These are phyloP conservation scores for Diabrotica virgifera DNA, from an alignment of 1,140 invertebrate species.

Conservation along the genomic window DNA sequence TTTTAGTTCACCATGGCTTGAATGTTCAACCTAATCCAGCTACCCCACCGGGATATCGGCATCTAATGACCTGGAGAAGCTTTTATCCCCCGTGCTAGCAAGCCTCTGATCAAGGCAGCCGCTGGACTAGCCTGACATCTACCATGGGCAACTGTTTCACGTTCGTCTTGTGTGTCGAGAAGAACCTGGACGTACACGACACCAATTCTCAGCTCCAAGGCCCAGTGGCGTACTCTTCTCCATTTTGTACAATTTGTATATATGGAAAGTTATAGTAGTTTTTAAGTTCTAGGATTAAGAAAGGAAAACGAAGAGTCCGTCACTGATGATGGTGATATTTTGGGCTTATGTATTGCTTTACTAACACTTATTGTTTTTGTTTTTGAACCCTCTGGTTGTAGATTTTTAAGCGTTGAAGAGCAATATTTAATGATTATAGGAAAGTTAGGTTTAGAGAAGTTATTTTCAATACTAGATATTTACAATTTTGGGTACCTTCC, in stretches of 20 bases:
- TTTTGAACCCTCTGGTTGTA: constrained; percentile 29
- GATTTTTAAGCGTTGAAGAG: constrained; percentile 15
- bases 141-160: neutral
- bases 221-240: constrained; percentile 7
- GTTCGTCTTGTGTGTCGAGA: constrained; percentile 23
- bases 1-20: constrained; percentile 14
- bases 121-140: constrained; percentile 15
- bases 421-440: constrained; percentile 20
- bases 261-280: constrained; percentile 31
- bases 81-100: constrained; percentile 20
- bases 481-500: too few relatives aligned
- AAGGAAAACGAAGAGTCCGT: constrained; percentile 8
- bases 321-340: constrained; percentile 20
- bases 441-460: constrained; percentile 23
- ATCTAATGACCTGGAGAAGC: constrained; percentile 32
- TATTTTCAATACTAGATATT: constrained; percentile 29
- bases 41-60: constrained; percentile 20
- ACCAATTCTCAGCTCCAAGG: constrained; percentile 2
- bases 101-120: constrained; percentile 18
- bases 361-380: constrained; percentile 15
- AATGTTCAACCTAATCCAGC: constrained; percentile 11
- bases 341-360: constrained; percentile 18
- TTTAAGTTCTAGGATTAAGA: neutral
- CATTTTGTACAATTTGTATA: constrained; percentile 24
- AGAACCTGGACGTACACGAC: constrained; percentile 11